phyloP scores from a whole-genome alignment of 1,140 invertebrate genomes.

The Leptonema lineaticorne region DNA sequence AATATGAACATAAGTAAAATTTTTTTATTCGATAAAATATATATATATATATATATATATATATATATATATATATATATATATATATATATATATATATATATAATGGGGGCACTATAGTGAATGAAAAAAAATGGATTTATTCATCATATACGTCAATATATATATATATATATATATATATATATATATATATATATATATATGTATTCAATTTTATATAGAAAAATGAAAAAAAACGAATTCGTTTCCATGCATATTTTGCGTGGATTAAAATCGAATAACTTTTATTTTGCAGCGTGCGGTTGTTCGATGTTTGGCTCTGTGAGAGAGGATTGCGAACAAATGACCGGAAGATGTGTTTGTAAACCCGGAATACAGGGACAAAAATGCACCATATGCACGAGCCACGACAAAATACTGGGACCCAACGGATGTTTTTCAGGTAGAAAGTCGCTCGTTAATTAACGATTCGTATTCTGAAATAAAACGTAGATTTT shows the following conservation, averaged over 20 bases:
- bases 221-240: too few species aligned
- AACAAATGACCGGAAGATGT: constrained; percentile 86
- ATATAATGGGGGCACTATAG: background rate
- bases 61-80: background rate
- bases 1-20: too few species aligned
- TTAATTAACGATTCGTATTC: background rate
- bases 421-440: constrained; percentile 76
- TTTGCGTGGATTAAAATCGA: background rate
- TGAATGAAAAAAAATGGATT: too few species aligned
- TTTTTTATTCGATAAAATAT: too few species aligned
- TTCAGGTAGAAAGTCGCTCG: constrained; percentile 65
- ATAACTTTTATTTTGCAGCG: constrained; percentile 58
- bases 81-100: background rate
- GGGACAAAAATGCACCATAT: constrained; percentile 84
- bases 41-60: background rate
- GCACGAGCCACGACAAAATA: constrained; percentile 73
- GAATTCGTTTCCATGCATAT: background rate
- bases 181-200: background rate
- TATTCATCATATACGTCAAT: too few species aligned
- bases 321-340: constrained; percentile 74
- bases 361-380: constrained; percentile 85
- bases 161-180: background rate
- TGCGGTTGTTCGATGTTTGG: constrained; percentile 85
- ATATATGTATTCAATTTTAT: background rate
- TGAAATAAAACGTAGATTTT: too few species aligned